phyloP scores from a whole-genome alignment of 1,140 invertebrate species.

The Proales similis region DNA sequence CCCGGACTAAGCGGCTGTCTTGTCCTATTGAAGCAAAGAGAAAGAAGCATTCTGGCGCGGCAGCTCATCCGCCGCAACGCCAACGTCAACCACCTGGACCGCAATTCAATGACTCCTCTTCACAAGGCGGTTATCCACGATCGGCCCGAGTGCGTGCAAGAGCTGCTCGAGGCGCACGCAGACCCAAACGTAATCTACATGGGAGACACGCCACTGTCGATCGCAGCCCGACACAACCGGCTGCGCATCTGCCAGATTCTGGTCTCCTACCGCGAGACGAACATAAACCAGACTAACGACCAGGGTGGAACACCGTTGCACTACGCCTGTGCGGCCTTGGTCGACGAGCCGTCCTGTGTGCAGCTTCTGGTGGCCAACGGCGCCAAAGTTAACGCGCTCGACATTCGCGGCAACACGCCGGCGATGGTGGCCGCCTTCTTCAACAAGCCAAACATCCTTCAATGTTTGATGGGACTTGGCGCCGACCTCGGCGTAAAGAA shows the following conservation, averaged over 20 bases:
- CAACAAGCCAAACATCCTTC: constrained; percentile 37
- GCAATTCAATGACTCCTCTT: constrained; percentile 32
- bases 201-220: constrained; percentile 37
- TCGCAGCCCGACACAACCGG: constrained; percentile 38
- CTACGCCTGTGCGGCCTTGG: constrained; percentile 36
- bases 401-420: constrained; percentile 29
- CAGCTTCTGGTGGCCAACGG: constrained; percentile 8
- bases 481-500: constrained; percentile 30
- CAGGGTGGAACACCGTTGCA: constrained; percentile 38
- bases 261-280: constrained; percentile 29
- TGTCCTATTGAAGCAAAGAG: constrained; percentile 34
- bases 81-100: constrained; percentile 37
- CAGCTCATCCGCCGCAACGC: constrained; percentile 22
- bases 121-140: constrained; percentile 39
- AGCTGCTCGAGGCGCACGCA: constrained; percentile 26
- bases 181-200: constrained; percentile 38
- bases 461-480: constrained; percentile 21
- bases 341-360: constrained; percentile 25
- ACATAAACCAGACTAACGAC: constrained; percentile 37
- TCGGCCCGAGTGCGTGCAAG: constrained; percentile 38
- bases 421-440: constrained; percentile 38
- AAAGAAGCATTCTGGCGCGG: constrained; percentile 20
- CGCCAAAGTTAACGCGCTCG: constrained; percentile 37
- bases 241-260: constrained; percentile 22
- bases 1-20: neutral